Base-by-base conservation (phyloP, 2,888 invertebrate genomes). In the Ctenicera cuprea region DNA sequence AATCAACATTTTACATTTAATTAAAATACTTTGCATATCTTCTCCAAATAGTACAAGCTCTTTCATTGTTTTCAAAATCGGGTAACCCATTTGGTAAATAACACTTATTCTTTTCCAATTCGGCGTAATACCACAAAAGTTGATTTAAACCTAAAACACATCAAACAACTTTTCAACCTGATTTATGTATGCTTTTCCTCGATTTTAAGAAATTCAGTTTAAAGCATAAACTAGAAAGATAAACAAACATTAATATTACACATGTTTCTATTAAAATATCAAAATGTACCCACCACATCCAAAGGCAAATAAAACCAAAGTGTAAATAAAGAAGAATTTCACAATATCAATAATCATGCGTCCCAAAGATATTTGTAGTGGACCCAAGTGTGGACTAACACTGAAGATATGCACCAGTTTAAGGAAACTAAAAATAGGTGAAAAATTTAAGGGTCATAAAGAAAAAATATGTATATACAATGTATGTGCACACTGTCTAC, bases 361-460 rank as follows among this genome's bases (percentile, higher is more conserved):
- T 64, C 98, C 98, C 14, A 98, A 88, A 0, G 98, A 98, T 66
- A 98, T 97, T 88, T 98, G 98, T 18, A 89, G 88, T 0, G 98
- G 98, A 75, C 98, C 98, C 80, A 98, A 90, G 87, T 98, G 96
- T 0, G 98, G 98, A 88, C 97, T 98, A 77, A 98, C 96, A 75
- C 97, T 97, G 90, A 98, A 98, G 85, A 98, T 96, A 87, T 98
- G 97, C 18, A 98, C 97, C 83, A 98, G 90, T 87, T 98, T 98
- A 71, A 98, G 90, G 83, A 96, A 97, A 76, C 96, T 97, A 86
- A 83, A 87, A 88, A 70, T 67, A 69, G 18, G 20, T 48, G 20
- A 48, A 16, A 18, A 18, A 48, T 48, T 48, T 48, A 48, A 20
- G 20, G 9, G 0, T 8, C 18, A 18, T 48, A 16, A 48, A 18